Conservation (phyloP, 2,888 invertebrate genomes). For the Rhamnusium bicolor region DNA sequence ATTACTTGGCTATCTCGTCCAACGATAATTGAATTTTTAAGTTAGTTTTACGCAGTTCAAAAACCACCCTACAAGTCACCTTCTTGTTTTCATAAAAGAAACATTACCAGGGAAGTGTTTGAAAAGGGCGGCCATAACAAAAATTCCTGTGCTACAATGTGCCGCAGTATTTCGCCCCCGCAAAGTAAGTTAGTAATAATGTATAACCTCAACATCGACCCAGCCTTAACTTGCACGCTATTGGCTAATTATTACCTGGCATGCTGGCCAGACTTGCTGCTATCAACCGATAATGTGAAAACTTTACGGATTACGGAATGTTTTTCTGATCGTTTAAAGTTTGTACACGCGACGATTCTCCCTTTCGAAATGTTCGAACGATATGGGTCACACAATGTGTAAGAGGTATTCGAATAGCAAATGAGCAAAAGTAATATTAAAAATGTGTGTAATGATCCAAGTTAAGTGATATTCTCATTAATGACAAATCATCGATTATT, state of each 20-base stretch:
- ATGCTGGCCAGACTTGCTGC: conserved; percentile 18
- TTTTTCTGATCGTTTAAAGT: conserved; percentile 21
- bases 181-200: conserved; percentile 25
- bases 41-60: neutral
- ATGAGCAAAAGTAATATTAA: neutral
- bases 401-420: neutral
- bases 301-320: conserved; percentile 35
- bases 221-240: conserved; percentile 27
- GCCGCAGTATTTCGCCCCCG: neutral
- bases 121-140: neutral
- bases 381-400: neutral
- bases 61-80: neutral
- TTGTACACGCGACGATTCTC: conserved; percentile 1
- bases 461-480: neutral
- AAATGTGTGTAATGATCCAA: neutral
- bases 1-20: too few relatives aligned
- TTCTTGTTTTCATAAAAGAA: neutral
- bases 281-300: conserved; percentile 42
- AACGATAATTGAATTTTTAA: neutral
- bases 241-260: conserved; percentile 41
- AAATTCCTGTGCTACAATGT: neutral
- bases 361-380: neutral
- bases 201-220: conserved; percentile 31
- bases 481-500: neutral
- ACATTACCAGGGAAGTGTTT: neutral